Conservation (phyloP, 2,888 invertebrate species). For the Hyles lineata region DNA sequence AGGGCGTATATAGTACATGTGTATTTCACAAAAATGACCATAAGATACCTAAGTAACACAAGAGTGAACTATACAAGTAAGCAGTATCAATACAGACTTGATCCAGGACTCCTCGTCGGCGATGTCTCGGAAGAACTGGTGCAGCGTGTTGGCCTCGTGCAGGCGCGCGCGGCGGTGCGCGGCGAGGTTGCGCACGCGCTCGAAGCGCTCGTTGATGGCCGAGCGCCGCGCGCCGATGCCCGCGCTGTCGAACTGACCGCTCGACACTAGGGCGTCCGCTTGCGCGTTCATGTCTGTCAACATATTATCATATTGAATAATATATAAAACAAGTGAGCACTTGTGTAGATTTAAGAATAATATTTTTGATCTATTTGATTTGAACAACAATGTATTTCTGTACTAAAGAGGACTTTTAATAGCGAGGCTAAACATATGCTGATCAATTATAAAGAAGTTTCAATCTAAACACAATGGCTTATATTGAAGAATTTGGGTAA, state of each 20-base stretch:
- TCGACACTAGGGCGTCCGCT: conserved; percentile 97
- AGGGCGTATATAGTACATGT: no score
- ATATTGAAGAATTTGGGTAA: no score
- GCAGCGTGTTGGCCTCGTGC: conserved; percentile 98
- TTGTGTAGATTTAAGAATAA: neutral
- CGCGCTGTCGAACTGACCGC: conserved; percentile 98
- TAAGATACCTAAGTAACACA: neutral
- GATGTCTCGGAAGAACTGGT: conserved; percentile 99
- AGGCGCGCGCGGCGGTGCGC: conserved; percentile 96
- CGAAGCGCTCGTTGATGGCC: conserved; percentile 98
- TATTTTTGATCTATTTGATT: neutral
- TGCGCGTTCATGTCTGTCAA: conserved; percentile 94
- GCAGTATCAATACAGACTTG: conserved; percentile 84
- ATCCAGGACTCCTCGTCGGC: conserved; percentile 99
- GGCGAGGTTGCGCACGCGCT: conserved; percentile 95
- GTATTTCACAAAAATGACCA: no score
- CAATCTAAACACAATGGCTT: no score
- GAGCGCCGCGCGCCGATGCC: conserved; percentile 97
- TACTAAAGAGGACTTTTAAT: neutral
- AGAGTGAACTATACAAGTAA: neutral
- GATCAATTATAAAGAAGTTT: no score
- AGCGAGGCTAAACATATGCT: neutral
- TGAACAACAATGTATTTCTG: neutral
- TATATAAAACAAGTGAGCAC: no score
- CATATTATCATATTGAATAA: no score